Evolutionary conservation across 2,888 invertebrate genomes (phyloP).

Genomic region (Lithophane leautieri): DNA sequence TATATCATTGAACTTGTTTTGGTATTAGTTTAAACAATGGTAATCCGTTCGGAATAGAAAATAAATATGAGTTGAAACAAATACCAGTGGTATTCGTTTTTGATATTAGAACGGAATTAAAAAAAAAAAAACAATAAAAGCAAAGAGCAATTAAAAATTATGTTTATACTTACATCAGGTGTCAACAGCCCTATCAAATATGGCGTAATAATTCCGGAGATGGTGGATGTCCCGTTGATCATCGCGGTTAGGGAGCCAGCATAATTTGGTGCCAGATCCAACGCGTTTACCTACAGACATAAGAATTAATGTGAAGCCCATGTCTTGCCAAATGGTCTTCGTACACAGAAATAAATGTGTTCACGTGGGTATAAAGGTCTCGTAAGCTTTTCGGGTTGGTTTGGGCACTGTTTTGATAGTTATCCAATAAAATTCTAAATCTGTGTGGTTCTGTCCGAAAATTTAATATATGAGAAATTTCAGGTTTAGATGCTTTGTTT

Average conservation of each 20-base stretch:
- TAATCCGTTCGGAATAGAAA: no score
- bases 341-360: conserved; percentile 36
- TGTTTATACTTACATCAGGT: conserved; percentile 89
- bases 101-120: no score
- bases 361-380: conserved; percentile 20
- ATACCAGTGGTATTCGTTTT: no score
- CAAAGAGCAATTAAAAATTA: no score
- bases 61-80: no score
- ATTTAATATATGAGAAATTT: background rate
- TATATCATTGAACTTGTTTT: no score
- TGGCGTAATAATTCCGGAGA: conserved; percentile 92
- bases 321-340: conserved; percentile 38
- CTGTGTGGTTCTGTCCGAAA: background rate
- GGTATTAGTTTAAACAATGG: no score
- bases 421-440: conserved; percentile 11
- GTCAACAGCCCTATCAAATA: conserved; percentile 91
- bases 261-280: conserved; percentile 92
- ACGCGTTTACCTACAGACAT: conserved; percentile 89
- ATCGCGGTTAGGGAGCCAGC: conserved; percentile 92
- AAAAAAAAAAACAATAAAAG: no score
- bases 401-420: conserved; percentile 32
- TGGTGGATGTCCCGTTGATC: conserved; percentile 92
- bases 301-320: conserved; percentile 32
- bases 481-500: background rate
- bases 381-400: background rate